Base-by-base conservation (phyloP, 2,888 invertebrate species). In the Dolomedes plantarius region DNA sequence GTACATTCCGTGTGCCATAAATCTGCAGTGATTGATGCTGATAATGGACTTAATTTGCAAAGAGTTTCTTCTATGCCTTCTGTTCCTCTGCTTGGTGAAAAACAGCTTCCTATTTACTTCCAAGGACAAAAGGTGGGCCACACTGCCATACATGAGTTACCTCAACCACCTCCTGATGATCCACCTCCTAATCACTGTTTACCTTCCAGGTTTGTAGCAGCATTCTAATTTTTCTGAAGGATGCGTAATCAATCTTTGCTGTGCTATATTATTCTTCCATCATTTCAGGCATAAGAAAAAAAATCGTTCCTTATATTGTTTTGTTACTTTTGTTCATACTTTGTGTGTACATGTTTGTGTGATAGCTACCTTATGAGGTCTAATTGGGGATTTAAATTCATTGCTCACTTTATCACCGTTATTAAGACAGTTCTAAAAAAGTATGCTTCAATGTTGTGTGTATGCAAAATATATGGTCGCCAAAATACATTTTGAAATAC, bases 141-240 rank as follows among this genome's bases (percentile, higher is more conserved):
- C n/a, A 39, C 41, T 32, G 36, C 29, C 9, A 16, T 46, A 3
- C 1, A 32, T 23, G 27, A 76, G 29, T 27, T 76, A 46, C 64
- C 85, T 29, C 41, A 72, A 9, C 75, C 79, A 13, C 87, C 80
- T 29, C 72, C 80, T 6, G 85, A 56, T 23, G 87, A 85, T 19
- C 85, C 87, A 19, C 77, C 83, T 28, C 31, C 62, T 6, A 75
- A 80, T 50, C 56, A 72, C 46, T 85, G 85, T 65, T 46, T 85
- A 9, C 80, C 83, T 64, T 69, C 87, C 16, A 85, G 87, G 87
- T 87, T 72, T 27, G 79, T 77, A 75, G 56, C n/a, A 7, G 36
- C n/a, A 67, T 67, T 67, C 67, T 32, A 32, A 67, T 56, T 23
- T 6, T 23, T 56, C 23, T 56, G 7, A 5, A 23, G 11, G 23